Evolutionary conservation across 2,113 vertebrate genomes (phyloP).

Genomic region (Corvus moneduloides): DNA sequence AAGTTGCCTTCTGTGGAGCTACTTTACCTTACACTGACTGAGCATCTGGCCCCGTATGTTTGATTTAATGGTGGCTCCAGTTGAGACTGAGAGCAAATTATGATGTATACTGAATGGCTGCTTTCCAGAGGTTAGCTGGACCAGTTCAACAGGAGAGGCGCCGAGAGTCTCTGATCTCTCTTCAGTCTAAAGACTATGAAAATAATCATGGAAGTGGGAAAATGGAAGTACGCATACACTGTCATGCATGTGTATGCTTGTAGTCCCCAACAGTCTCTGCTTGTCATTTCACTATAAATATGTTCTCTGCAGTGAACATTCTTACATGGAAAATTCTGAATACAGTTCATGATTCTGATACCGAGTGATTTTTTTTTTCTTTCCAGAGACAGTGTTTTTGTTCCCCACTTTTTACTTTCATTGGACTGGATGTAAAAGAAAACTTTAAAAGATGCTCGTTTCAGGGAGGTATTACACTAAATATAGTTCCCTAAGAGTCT

Average conservation of each 20-base stretch:
- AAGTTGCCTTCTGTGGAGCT: background rate
- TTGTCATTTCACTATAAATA: slow-evolving; percentile 45
- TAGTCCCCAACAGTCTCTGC: slow-evolving; percentile 46
- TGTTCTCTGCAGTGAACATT: slow-evolving; percentile 41
- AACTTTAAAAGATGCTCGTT: background rate
- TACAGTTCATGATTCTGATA: slow-evolving; percentile 34
- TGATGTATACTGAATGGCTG: background rate
- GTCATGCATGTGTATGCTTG: slow-evolving; percentile 24
- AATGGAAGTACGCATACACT: background rate
- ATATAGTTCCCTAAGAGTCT: background rate
- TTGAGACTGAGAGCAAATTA: background rate
- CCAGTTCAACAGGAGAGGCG: background rate
- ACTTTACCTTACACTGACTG: background rate
- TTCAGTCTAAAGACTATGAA: slow-evolving; percentile 22
- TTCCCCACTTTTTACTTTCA: background rate
- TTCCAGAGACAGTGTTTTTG: background rate
- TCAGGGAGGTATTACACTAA: background rate
- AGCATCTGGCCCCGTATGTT: background rate
- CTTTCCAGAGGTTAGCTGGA: slow-evolving; percentile 29
- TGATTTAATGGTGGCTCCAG: background rate
- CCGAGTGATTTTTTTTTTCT: slow-evolving; percentile 16
- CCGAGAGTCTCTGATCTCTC: slow-evolving; percentile 4
- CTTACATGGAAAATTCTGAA: slow-evolving; percentile 37
- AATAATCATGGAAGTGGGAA: slow-evolving; percentile 43
- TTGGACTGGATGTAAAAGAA: background rate